Percentiles rank a stretch among this genome's conserved stretches.
phyloP scores from a whole-genome alignment of 2,113 vertebrate genomes.

The Neotragus moschatus region DNA sequence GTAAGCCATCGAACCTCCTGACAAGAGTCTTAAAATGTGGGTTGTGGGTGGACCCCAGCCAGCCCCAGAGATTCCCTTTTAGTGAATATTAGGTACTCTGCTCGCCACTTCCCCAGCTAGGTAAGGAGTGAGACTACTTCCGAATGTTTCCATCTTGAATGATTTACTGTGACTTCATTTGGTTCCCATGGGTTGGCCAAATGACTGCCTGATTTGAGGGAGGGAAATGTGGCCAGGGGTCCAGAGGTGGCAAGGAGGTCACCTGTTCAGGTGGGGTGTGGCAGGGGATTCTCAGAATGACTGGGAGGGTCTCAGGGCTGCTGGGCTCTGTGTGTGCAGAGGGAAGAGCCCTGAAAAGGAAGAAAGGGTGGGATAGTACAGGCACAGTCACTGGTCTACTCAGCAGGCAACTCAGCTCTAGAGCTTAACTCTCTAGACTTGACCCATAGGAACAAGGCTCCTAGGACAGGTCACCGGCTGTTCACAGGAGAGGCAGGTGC shows the following conservation, averaged over 20 bases:
- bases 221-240: neutral
- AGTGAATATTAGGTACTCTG: neutral
- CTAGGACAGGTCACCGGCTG: rapidly evolving
- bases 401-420: neutral
- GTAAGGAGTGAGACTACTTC: rapidly evolving
- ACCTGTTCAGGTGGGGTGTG: rapidly evolving
- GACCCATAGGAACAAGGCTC: too few species aligned
- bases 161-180: rapidly evolving
- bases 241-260: neutral
- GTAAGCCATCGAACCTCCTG: rapidly evolving
- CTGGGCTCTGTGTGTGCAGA: neutral
- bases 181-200: neutral
- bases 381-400: rapidly evolving
- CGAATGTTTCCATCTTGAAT: neutral
- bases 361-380: too few species aligned
- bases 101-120: rapidly evolving
- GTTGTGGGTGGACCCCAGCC: neutral
- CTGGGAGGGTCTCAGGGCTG: neutral
- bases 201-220: too few species aligned
- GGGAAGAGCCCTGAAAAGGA: neutral
- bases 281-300: neutral
- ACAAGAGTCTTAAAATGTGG: neutral
- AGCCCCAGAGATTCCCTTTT: rapidly evolving
- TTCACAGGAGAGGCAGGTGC: rapidly evolving
- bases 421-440: rapidly evolving